Evolutionary conservation across 2,113 vertebrate species (phyloP).

Genomic region (Morone saxatilis): DNA sequence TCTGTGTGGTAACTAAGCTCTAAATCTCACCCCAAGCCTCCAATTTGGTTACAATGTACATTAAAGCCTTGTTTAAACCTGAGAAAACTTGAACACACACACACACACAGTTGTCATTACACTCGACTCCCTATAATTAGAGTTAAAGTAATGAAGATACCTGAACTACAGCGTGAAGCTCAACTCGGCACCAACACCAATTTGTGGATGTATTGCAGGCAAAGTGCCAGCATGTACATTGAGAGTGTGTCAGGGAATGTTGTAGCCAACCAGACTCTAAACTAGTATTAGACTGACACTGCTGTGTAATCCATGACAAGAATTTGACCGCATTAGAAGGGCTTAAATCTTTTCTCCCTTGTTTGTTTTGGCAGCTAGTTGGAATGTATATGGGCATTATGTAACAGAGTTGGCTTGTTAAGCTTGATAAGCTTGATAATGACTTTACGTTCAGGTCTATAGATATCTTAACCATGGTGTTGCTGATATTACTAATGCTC

Average conservation of each 20-base stretch:
- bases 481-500: neutral
- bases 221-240: slow-evolving; percentile 6
- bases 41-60: slow-evolving; percentile 27
- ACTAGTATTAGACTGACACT: slow-evolving; percentile 22
- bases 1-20: slow-evolving; percentile 27
- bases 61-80: slow-evolving; percentile 40
- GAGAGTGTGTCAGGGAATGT: slow-evolving; percentile 5
- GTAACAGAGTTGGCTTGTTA: slow-evolving; percentile 20
- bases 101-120: slow-evolving; percentile 2
- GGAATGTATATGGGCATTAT: slow-evolving; percentile 49
- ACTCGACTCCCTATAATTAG: slow-evolving; percentile 35
- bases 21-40: slow-evolving; percentile 42
- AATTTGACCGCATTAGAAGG: slow-evolving; percentile 50
- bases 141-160: slow-evolving; percentile 17
- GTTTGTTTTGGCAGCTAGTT: slow-evolving; percentile 62
- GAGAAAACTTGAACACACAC: slow-evolving; percentile 2
- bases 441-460: slow-evolving; percentile 33
- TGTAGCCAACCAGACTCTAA: neutral
- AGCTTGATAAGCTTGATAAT: slow-evolving; percentile 62
- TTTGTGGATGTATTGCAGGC: slow-evolving; percentile 28
- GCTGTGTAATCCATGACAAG: slow-evolving; percentile 44
- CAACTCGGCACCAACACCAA: slow-evolving; percentile 8
- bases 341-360: slow-evolving; percentile 27
- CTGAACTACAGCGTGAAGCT: slow-evolving; percentile 21
- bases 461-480: neutral